Evolutionary conservation across 2,113 vertebrate genomes (phyloP).

Genomic region (Oxyura jamaicensis): DNA sequence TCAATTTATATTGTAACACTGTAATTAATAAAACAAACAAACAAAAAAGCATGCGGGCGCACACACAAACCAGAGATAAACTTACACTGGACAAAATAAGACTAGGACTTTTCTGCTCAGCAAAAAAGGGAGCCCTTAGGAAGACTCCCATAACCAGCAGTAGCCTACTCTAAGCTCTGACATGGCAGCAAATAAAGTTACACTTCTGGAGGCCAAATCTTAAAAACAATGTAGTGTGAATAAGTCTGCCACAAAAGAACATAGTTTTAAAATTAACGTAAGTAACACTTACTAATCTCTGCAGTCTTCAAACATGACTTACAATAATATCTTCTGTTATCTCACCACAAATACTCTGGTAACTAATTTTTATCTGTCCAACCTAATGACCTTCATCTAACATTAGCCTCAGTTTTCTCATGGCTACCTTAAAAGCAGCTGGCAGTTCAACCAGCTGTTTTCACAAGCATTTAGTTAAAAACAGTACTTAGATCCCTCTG

Average conservation of each 20-base stretch:
- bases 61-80: not conserved
- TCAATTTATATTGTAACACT: not conserved
- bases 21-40: not conserved
- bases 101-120: not conserved
- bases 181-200: not conserved
- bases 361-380: not conserved
- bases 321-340: not conserved
- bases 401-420: not conserved
- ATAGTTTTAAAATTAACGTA: not conserved
- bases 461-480: not conserved
- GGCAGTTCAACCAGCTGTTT: not conserved
- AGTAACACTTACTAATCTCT: not conserved
- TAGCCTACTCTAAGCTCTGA: not conserved
- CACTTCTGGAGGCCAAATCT: not conserved
- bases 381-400: not conserved
- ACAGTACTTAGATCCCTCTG: not conserved
- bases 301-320: not conserved
- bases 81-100: not conserved
- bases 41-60: too few species aligned
- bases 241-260: not conserved
- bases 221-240: not conserved
- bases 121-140: not conserved
- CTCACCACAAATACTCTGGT: not conserved
- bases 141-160: not conserved
- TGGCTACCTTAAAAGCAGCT: not conserved